Base-by-base conservation (phyloP, 2,797 vertebrate species). In the Acrossocheilus wenchowensis region DNA sequence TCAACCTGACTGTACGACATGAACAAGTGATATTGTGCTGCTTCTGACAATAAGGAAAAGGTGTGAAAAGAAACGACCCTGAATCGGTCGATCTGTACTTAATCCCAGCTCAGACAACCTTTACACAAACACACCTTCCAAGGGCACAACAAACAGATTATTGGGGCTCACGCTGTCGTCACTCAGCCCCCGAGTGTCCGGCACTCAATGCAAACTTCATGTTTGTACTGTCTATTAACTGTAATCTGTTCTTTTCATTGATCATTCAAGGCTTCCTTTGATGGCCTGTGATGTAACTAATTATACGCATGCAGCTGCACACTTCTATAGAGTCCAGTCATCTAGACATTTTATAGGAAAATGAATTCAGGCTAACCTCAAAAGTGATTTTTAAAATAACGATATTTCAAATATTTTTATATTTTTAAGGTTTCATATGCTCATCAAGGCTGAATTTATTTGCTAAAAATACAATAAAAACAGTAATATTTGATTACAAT, bases 281-380 rank as follows among this genome's bases (percentile, higher is more conserved):
- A 89, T 82, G 74, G 50, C 14, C 60, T 85, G 85, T 87, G 68
- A 89, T 82, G 60, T 43, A 86, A 78, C 14, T 82, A 81, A 88
- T 87, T 87, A 80, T 41, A 34, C 21, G 15, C 62, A 72, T 57
- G 73, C 73, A 84, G 73, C 83, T 84, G 83, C 79, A 69, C 79
- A 69, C 64, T 50, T 81, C 43, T 64, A 15, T 30, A 43, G 26
- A 50, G 62, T 68, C 64, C 15, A 36, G 6, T 81, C 11, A 15
- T 69, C 64, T 12, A 54, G 30, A 69, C 64, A 26, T 41, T 36
- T 84, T 26, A 84, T 52, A 84, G 52, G 34, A 68, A 84, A 50
- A 83, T 75, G 6, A 64, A 83, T 34, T 34, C 26, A 66, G 41
- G 26, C 39, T 64, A 41, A 6, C 41, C 72, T 52, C 30, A 81